These are phyloP conservation scores for Eospalax fontanierii DNA, from an alignment of 2,797 vertebrate species.

Conservation along the genomic window DNA sequence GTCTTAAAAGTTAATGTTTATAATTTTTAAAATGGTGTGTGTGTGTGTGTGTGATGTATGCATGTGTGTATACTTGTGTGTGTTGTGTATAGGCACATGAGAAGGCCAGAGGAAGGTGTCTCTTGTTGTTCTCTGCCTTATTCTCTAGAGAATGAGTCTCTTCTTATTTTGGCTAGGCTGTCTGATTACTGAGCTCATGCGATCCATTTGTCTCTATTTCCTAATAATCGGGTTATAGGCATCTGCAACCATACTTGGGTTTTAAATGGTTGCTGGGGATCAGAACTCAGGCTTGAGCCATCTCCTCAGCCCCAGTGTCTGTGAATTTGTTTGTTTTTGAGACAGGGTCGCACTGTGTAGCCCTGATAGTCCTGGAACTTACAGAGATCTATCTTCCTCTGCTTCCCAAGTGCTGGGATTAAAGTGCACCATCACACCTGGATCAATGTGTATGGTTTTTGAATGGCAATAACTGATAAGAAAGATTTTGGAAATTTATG, in stretches of 20 bases:
- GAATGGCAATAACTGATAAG: slow-evolving; percentile 23
- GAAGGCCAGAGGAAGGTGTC: too few relatives aligned
- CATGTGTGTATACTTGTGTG: not conserved
- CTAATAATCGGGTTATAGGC: not conserved
- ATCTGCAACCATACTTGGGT: not conserved
- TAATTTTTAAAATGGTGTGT: not conserved
- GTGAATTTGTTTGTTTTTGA: not conserved
- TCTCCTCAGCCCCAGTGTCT: not conserved
- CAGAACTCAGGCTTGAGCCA: not conserved
- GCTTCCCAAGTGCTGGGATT: too few relatives aligned
- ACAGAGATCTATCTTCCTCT: too few relatives aligned
- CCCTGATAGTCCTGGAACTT: too few relatives aligned
- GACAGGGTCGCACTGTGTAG: too few relatives aligned
- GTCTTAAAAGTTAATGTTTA: slow-evolving; percentile 52
- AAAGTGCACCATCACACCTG: too few relatives aligned
- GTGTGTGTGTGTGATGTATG: not conserved
- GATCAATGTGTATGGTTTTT: slow-evolving; percentile 10
- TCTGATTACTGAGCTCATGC: not conserved
- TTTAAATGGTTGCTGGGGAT: not conserved
- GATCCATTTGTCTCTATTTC: not conserved
- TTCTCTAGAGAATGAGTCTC: not conserved
- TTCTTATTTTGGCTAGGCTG: not conserved
- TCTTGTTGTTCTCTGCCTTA: not conserved
- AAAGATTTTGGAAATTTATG: slow-evolving; percentile 36
- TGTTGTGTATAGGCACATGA: not conserved